Evolutionary conservation across 2,113 vertebrate species (phyloP), one percentile per base, ranked within the genome.

Genomic region (Phrynosoma platyrhinos): DNA sequence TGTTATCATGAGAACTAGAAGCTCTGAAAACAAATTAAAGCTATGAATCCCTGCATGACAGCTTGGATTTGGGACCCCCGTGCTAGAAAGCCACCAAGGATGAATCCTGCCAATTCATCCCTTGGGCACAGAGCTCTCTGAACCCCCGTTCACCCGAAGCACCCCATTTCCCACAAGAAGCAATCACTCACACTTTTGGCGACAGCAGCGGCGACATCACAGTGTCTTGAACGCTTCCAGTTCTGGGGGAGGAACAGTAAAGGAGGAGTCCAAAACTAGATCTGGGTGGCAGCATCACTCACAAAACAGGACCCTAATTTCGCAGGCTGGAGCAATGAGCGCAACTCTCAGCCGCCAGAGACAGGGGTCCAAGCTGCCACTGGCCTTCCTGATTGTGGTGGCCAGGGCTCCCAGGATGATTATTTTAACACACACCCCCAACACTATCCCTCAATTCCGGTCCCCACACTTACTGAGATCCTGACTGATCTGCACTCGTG

Each of bases 151-250:
- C 20, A 79, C 5, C 6, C 40, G 32, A 30, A 21, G n/a, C 14
- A 55, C 55, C 20, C 14, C 55, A 1, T 20, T 75, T 66, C 74
- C 8, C 30, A 12, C 36, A n/a, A 7, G 21, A 27, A 16, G 9
- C 2, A 7, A 27, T 52, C 23, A 87, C 86, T 87, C 71, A 87
- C 86, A 71, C 79, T 82, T 13, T 74, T 30, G 36, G 30, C 9
- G 40, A n/a, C 79, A 14, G 20, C 25, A 23, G 62, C 21, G 36
- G 30, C 9, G 40, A n/a, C 79, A 9, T 40, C 25, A 23, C 58
- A 42, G 12, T 27, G 9, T 30, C 25, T 47, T 53, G 68, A 16
- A 32, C 47, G 6, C 36, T 36, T 47, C 58, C 79, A 58, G 2
- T 21, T 74, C 86, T 87, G 58, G 20, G 5, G 27, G 27, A 87